Conservation (phyloP, 2,797 vertebrate genomes). For the Chrosomus eos region DNA sequence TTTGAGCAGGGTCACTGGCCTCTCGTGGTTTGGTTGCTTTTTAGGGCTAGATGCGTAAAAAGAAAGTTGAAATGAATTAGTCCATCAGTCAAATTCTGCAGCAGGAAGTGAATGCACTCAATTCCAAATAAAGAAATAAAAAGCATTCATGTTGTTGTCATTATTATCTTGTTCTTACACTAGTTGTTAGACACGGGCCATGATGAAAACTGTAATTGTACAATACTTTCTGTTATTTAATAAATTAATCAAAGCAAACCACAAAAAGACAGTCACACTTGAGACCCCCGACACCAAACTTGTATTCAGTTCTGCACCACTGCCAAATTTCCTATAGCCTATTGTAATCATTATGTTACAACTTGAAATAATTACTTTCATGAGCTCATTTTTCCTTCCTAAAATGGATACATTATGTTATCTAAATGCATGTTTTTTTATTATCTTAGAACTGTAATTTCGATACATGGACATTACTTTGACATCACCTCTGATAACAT, state of each 20-base stretch:
- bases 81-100: background rate
- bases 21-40: constrained; percentile 36
- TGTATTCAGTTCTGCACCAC: background rate
- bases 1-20: constrained; percentile 55
- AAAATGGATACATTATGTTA: background rate
- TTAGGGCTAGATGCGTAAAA: constrained; percentile 39
- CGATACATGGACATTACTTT: too few species aligned
- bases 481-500: too few species aligned
- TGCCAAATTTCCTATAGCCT: background rate
- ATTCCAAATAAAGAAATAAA: background rate
- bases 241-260: background rate
- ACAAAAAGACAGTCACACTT: background rate
- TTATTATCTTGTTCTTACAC: too few species aligned
- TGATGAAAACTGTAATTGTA: background rate
- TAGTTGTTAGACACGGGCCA: background rate
- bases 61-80: background rate
- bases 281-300: background rate
- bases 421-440: background rate
- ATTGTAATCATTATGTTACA: background rate
- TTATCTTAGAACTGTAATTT: background rate
- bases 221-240: background rate
- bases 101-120: background rate
- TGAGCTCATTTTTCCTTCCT: background rate
- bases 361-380: background rate
- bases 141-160: background rate